phyloP scores from a whole-genome alignment of 1,140 invertebrate genomes.

The Calephelis virginiensis region DNA sequence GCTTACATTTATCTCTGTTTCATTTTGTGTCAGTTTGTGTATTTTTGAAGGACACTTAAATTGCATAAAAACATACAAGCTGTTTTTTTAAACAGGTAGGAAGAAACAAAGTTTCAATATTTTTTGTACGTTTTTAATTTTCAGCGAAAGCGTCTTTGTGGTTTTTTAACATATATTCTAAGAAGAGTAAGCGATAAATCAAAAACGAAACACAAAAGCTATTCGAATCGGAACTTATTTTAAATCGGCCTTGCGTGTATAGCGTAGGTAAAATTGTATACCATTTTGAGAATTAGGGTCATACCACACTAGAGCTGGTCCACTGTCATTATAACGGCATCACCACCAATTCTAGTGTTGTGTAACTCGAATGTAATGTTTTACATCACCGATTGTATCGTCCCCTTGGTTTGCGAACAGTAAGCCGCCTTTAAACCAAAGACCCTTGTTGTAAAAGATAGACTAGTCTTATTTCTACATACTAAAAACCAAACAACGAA shows the following conservation, averaged over 20 bases:
- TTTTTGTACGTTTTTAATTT: too few species aligned
- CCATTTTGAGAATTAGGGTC: constrained; percentile 9
- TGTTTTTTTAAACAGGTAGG: too few species aligned
- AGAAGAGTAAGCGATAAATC: too few species aligned
- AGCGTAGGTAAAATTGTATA: constrained; percentile 10
- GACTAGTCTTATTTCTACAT: not conserved
- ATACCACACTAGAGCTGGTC: constrained; percentile 10
- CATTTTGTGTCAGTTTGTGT: too few species aligned
- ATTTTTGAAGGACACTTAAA: too few species aligned
- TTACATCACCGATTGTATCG: constrained; percentile 35
- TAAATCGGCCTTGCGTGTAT: not conserved
- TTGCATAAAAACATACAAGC: too few species aligned
- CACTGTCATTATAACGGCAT: constrained; percentile 18
- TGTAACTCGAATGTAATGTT: constrained; percentile 31
- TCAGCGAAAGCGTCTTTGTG: too few species aligned
- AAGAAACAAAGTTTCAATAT: too few species aligned
- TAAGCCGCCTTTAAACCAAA: not conserved
- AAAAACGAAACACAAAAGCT: not conserved
- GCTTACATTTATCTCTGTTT: too few species aligned
- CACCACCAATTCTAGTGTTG: constrained; percentile 30
- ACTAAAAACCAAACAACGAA: too few species aligned
- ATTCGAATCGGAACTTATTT: not conserved
- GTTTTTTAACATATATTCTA: too few species aligned
- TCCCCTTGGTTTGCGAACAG: constrained; percentile 24
- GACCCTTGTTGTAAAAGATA: not conserved